phyloP scores from a whole-genome alignment of 1,140 invertebrate species.

The Drosophila ercepeae region DNA sequence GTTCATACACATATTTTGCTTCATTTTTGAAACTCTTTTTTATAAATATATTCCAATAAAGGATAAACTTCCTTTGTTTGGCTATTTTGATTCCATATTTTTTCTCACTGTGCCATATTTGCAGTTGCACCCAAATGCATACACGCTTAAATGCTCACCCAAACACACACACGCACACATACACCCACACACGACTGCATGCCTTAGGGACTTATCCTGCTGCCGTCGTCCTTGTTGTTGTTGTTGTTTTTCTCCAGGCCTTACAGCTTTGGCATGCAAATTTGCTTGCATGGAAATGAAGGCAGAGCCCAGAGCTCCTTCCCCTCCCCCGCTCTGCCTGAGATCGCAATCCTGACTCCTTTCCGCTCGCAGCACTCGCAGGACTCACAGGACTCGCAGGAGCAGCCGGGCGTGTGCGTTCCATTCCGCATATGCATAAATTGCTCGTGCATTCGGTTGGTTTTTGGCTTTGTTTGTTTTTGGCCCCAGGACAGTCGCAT shows the following conservation, averaged over 20 bases:
- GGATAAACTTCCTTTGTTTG: neutral
- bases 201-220: slow-evolving; percentile 42
- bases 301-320: slow-evolving; percentile 27
- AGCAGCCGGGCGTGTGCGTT: slow-evolving; percentile 63
- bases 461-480: slow-evolving; percentile 38
- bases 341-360: slow-evolving; percentile 5
- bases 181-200: slow-evolving; percentile 5
- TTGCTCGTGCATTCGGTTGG: slow-evolving; percentile 35
- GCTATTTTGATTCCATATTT: neutral
- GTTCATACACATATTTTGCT: neutral
- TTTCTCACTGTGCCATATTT: slow-evolving; percentile 5
- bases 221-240: slow-evolving; percentile 27
- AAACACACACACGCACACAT: neutral
- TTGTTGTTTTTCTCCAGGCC: slow-evolving; percentile 30
- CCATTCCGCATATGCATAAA: slow-evolving; percentile 71
- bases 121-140: slow-evolving; percentile 1
- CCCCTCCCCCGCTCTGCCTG: neutral
- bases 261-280: slow-evolving; percentile 73
- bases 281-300: slow-evolving; percentile 77
- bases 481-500: slow-evolving; percentile 15
- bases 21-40: neutral
- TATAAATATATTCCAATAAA: neutral
- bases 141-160: neutral
- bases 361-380: neutral
- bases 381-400: slow-evolving; percentile 28